Conservation (phyloP, 2,797 vertebrate genomes). For the Ptychadena robeensis region DNA sequence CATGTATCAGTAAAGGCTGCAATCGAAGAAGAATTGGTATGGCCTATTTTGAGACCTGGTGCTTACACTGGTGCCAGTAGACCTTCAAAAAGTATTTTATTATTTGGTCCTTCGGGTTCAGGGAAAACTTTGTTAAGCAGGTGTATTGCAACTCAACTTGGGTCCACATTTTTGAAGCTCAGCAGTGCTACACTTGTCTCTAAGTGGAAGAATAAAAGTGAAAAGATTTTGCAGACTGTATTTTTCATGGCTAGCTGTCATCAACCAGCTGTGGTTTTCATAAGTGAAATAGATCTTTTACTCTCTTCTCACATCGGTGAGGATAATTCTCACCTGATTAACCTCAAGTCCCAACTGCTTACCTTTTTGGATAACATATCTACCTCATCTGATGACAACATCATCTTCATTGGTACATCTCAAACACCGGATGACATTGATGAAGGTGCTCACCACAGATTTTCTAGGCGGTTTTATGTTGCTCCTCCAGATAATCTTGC, state of each 20-base stretch:
- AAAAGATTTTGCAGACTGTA: slow-evolving; percentile 86
- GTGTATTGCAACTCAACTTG: slow-evolving; percentile 90
- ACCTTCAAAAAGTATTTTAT: slow-evolving; percentile 84
- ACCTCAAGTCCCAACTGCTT: slow-evolving; percentile 84
- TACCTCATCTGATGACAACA: slow-evolving; percentile 75
- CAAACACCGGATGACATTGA: slow-evolving; percentile 87
- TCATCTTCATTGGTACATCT: slow-evolving; percentile 87
- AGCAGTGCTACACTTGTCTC: slow-evolving; percentile 82
- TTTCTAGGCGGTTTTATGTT: slow-evolving; percentile 88
- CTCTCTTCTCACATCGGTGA: slow-evolving; percentile 64
- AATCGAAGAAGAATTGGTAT: slow-evolving; percentile 92
- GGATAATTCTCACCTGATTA: slow-evolving; percentile 61
- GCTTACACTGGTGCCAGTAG: slow-evolving; percentile 69
- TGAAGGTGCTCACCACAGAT: slow-evolving; percentile 86
- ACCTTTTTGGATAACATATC: slow-evolving; percentile 83
- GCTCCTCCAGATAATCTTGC: slow-evolving; percentile 82
- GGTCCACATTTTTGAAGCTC: slow-evolving; percentile 85
- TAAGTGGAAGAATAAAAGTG: slow-evolving; percentile 86
- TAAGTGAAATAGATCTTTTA: slow-evolving; percentile 87
- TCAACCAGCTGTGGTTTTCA: slow-evolving; percentile 85
- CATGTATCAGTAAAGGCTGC: slow-evolving; percentile 86
- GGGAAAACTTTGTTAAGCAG: slow-evolving; percentile 89
- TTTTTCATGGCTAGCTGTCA: slow-evolving; percentile 85
- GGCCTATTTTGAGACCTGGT: slow-evolving; percentile 88
- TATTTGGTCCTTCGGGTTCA: slow-evolving; percentile 88